These are phyloP conservation scores for Parascotia fuliginaria DNA, from an alignment of 2,888 invertebrate genomes.

Conservation along the genomic window DNA sequence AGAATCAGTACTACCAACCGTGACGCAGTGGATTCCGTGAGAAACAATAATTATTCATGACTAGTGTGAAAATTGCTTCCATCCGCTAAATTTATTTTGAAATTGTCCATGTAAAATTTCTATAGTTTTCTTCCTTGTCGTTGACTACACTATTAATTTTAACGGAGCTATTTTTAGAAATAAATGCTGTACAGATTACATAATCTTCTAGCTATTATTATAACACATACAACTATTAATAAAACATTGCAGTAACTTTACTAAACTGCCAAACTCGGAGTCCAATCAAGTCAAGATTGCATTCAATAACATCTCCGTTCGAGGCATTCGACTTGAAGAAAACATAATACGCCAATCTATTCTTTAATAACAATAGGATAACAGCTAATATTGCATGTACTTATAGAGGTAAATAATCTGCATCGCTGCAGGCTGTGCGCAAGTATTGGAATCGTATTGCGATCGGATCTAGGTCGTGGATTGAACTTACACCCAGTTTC, in stretches of 20 bases:
- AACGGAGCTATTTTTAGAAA: too few relatives aligned
- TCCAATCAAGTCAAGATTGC: conserved; percentile 37
- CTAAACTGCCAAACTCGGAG: conserved; percentile 21
- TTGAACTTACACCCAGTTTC: too few relatives aligned
- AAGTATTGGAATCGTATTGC: conserved; percentile 67
- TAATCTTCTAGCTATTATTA: too few relatives aligned
- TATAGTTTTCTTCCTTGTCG: conserved; percentile 41
- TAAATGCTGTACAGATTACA: too few relatives aligned
- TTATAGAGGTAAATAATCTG: conserved; percentile 53
- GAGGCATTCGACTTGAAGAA: conserved; percentile 15
- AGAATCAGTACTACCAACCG: conserved; percentile 49
- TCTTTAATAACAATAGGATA: conserved; percentile 43
- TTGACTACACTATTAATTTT: conserved; percentile 10
- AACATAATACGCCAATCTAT: conserved; percentile 37
- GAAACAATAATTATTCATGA: conserved; percentile 56
- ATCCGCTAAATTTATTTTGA: conserved; percentile 49
- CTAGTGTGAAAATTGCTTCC: conserved; percentile 61
- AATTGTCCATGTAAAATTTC: conserved; percentile 55
- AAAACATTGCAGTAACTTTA: conserved; percentile 16
- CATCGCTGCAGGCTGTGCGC: conserved; percentile 60
- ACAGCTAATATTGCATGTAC: conserved; percentile 49
- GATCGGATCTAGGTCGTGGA: conserved; percentile 67
- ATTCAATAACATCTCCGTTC: conserved; percentile 50
- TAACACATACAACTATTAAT: background rate
- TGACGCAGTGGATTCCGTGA: conserved; percentile 52